Percentiles rank a stretch among this genome's conserved stretches.
Conservation (phyloP, 2,797 vertebrate species). For the Lithobates pipiens region DNA sequence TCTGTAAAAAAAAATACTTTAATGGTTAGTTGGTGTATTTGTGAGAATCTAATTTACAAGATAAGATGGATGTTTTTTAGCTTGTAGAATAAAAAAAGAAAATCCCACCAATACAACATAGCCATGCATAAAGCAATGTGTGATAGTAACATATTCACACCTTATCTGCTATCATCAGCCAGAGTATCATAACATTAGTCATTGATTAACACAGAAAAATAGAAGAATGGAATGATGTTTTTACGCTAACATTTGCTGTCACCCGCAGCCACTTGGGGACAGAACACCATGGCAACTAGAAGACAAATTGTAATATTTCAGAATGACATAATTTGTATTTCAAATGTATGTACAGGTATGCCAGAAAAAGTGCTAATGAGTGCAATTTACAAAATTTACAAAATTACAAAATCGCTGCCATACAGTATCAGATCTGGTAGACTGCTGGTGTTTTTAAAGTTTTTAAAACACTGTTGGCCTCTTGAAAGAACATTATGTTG, state of each 20-base stretch:
- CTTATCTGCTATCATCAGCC: neutral
- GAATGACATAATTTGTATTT: neutral
- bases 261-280: neutral
- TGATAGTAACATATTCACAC: neutral
- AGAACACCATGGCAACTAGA: neutral
- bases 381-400: no score
- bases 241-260: neutral
- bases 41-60: neutral
- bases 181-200: neutral
- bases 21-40: neutral
- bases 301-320: neutral
- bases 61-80: neutral
- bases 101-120: neutral
- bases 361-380: no score
- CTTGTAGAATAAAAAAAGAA: neutral
- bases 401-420: no score
- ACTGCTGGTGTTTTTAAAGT: no score
- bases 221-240: neutral
- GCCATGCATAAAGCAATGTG: neutral
- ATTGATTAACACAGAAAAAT: neutral
- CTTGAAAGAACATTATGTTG: no score
- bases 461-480: no score
- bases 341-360: no score
- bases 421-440: no score
- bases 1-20: slow-evolving; percentile 49